Evolutionary conservation across 2,888 invertebrate species (phyloP), one percentile per base, ranked within the genome.

Genomic region (Poecilus cupreus): DNA sequence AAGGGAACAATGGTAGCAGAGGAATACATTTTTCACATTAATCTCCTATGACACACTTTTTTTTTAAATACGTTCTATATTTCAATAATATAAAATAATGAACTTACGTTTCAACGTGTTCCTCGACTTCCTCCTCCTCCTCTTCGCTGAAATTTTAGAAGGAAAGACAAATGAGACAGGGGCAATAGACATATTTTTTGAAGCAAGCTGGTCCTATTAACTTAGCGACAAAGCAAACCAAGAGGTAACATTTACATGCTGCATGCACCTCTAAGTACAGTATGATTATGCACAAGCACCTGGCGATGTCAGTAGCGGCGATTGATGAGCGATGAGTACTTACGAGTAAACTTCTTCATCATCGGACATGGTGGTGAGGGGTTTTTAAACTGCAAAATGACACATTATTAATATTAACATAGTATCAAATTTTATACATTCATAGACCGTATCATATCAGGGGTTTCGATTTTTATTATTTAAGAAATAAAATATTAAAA

Each of bases 331-430:
- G 18, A 20, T 10, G 2, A 18, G 82, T 92, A 96, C 96, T 96
- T 93, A 96, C 96, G 96, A 96, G 93, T 96, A 96, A 88, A 92
- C 92, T 93, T 96, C 96, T 92, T 96, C 96, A 91, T 96, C 96
- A 93, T 96, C 96, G 92, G 96, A 96, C 96, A 96, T 96, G 93
- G 90, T 95, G 93, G 90, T 91, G 90, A 91, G 89, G 90, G 89
- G 89, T 91, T 91, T 92, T 85, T 90, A 90, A 89, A 90, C 93
- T 92, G 87, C 86, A 85, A 84, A 85, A 84, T 80, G 82, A 60
- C 16, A 80, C 24, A 8, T 68, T 18, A 16, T 43, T 78, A 70
- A 18, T 24, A 70, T n/a, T n/a, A n/a, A n/a, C n/a, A n/a, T n/a
- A n/a, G n/a, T n/a, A n/a, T n/a, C n/a, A n/a, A n/a, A n/a, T n/a